Evolutionary conservation across 2,888 invertebrate genomes (phyloP).

Genomic region (Peribatodes rhomboidaria): DNA sequence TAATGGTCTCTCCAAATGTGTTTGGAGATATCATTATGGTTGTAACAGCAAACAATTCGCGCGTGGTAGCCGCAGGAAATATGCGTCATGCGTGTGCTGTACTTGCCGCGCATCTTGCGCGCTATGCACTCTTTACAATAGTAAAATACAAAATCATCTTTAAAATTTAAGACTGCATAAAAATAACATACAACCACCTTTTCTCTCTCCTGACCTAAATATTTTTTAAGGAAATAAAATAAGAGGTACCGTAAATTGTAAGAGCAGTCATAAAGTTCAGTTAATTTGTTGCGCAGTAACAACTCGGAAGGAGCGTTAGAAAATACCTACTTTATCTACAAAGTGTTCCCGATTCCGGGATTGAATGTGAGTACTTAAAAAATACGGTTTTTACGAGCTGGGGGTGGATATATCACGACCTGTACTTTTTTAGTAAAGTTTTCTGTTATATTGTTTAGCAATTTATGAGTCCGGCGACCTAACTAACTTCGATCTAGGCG

Average conservation of each 20-base stretch:
- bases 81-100: too few species aligned
- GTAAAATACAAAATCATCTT: not conserved
- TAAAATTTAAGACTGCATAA: not conserved
- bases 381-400: constrained; percentile 18
- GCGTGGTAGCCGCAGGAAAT: too few species aligned
- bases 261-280: constrained; percentile 56
- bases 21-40: too few species aligned
- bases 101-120: too few species aligned
- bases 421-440: too few species aligned
- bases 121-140: not conserved
- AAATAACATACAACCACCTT: constrained; percentile 4
- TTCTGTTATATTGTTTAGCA: too few species aligned
- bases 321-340: constrained; percentile 30
- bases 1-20: too few species aligned
- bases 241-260: constrained; percentile 44
- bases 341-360: constrained; percentile 16
- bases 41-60: too few species aligned
- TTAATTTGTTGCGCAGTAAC: constrained; percentile 66
- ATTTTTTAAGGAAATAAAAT: constrained; percentile 47
- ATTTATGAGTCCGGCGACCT: too few species aligned
- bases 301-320: constrained; percentile 40
- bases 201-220: constrained; percentile 43
- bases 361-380: constrained; percentile 26
- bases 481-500: too few species aligned
- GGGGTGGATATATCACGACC: too few species aligned